A percentile compares a stretch with the other conserved stretches of the same genome.
phyloP scores from a whole-genome alignment of 2,888 invertebrate species.

The Odontocerum albicorne region DNA sequence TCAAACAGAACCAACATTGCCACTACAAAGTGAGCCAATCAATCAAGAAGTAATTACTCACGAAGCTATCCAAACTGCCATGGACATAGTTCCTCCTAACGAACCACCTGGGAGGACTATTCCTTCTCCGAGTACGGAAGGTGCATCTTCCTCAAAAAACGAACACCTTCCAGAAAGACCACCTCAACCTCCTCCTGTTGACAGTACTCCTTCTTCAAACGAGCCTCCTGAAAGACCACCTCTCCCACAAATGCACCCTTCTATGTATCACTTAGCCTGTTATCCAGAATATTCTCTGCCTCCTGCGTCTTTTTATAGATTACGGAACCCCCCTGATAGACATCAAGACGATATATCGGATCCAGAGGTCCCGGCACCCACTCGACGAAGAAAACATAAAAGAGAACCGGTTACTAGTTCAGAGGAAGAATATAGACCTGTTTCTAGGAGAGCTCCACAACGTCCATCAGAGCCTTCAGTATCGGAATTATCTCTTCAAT shows the following conservation, averaged over 20 bases:
- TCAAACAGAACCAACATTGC: slow-evolving; percentile 38
- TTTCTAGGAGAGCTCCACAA: slow-evolving; percentile 48
- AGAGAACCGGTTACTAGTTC: slow-evolving; percentile 54
- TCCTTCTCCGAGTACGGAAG: too few relatives aligned
- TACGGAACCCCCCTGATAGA: slow-evolving; percentile 47
- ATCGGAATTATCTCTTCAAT: slow-evolving; percentile 69
- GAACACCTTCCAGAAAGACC: too few relatives aligned
- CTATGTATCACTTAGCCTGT: slow-evolving; percentile 51
- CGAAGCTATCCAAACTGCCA: too few relatives aligned
- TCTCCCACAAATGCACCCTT: slow-evolving; percentile 53
- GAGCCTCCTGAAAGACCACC: slow-evolving; percentile 50
- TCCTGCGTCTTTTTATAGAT: slow-evolving; percentile 52
- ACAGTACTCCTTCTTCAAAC: slow-evolving; percentile 25
- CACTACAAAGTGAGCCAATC: slow-evolving; percentile 45
- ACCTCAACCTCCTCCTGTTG: slow-evolving; percentile 10
- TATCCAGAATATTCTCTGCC: slow-evolving; percentile 58
- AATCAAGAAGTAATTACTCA: not conserved
- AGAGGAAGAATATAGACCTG: slow-evolving; percentile 53
- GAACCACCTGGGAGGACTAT: too few relatives aligned
- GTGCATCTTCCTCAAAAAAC: slow-evolving; percentile 27
- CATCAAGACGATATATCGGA: slow-evolving; percentile 47
- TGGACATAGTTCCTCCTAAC: slow-evolving; percentile 1
- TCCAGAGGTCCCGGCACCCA: slow-evolving; percentile 45
- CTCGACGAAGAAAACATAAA: slow-evolving; percentile 52
- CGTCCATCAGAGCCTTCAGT: slow-evolving; percentile 65